phyloP scores from a whole-genome alignment of 2,113 vertebrate genomes.

The Gyps fulvus region DNA sequence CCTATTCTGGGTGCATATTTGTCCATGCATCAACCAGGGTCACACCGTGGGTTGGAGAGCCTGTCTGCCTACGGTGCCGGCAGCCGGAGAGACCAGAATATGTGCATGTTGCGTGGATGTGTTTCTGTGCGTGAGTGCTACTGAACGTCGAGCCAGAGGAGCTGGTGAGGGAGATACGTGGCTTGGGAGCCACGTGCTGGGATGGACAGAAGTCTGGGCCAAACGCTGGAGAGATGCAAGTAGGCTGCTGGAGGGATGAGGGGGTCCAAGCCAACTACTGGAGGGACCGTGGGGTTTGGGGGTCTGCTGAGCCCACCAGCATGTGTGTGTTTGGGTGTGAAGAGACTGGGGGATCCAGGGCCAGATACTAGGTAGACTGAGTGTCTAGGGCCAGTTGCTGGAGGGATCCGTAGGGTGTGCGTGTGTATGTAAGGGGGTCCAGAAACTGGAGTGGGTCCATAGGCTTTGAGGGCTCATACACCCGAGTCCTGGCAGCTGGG shows the following conservation, averaged over 20 bases:
- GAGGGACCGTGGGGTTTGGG: too few relatives aligned
- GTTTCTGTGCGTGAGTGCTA: accelerated
- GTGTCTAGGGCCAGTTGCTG: background rate
- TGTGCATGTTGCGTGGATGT: background rate
- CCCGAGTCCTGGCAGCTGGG: too few relatives aligned
- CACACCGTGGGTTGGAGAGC: background rate
- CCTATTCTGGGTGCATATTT: background rate
- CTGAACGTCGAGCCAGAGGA: background rate
- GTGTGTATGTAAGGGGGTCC: background rate
- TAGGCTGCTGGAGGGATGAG: background rate
- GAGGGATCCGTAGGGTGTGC: too few relatives aligned
- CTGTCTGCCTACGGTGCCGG: too few relatives aligned
- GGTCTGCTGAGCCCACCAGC: background rate
- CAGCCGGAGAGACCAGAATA: accelerated
- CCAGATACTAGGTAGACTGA: background rate
- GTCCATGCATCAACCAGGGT: background rate
- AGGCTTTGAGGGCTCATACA: background rate
- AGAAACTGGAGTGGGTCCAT: background rate
- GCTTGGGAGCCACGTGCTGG: background rate
- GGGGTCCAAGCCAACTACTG: accelerated
- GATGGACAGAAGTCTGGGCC: background rate
- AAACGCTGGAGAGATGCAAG: background rate
- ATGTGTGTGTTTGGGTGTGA: background rate
- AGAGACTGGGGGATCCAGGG: background rate
- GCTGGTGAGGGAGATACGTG: background rate